A percentile compares a stretch with the other conserved stretches of the same genome.
Conservation (phyloP, 2,113 vertebrate genomes). For the Oncorhynchus masou region DNA sequence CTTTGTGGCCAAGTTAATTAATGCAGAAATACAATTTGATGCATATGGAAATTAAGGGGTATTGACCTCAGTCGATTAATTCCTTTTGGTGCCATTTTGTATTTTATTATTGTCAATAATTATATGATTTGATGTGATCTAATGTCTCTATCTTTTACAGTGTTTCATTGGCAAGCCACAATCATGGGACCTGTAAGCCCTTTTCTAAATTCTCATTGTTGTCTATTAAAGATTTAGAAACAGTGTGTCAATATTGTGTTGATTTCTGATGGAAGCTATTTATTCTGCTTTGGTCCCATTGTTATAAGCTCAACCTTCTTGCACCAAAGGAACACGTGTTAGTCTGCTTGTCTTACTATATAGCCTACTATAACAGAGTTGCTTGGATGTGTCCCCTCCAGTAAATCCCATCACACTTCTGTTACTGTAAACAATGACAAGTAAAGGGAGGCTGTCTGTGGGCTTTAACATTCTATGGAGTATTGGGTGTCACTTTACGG, state of each 20-base stretch:
- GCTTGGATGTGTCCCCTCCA: background rate
- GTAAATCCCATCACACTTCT: background rate
- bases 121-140: background rate
- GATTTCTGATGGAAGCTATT: slow-evolving; percentile 34
- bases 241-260: slow-evolving; percentile 54
- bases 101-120: background rate
- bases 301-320: background rate
- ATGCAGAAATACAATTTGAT: background rate
- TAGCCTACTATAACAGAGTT: background rate
- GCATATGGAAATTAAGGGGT: background rate
- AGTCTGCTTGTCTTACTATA: background rate
- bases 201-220: slow-evolving; percentile 57
- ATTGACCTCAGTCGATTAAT: too few relatives aligned
- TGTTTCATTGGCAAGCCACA: slow-evolving; percentile 95
- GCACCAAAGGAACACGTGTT: background rate
- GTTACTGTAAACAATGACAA: background rate
- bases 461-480: background rate
- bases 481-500: background rate
- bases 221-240: too few relatives aligned
- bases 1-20: background rate
- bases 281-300: slow-evolving; percentile 30
- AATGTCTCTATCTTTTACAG: slow-evolving; percentile 67
- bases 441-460: background rate
- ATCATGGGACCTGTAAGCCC: slow-evolving; percentile 92
- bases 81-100: background rate